Percentiles rank a stretch among this genome's conserved stretches.
Conservation (phyloP, 1,140 invertebrate species). For the Meloidogyne hapla region DNA sequence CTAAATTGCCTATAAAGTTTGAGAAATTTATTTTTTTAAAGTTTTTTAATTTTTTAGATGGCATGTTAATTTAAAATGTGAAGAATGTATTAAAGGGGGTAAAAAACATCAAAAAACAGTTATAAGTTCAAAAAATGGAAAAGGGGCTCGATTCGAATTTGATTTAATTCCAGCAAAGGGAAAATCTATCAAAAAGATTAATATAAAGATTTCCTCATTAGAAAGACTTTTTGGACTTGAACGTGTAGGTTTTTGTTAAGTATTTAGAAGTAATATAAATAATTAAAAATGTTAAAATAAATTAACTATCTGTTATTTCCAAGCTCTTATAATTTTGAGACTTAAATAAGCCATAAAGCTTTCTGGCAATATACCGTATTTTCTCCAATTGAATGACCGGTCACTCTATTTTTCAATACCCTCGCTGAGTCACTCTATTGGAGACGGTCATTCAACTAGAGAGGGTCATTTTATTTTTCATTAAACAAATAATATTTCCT, state of each 20-base stretch:
- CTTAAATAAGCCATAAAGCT: no score
- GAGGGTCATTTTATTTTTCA: no score
- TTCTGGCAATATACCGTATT: no score
- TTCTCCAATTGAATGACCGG: no score
- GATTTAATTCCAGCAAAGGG: not conserved
- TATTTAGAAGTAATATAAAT: not conserved
- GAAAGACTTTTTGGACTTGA: slow-evolving; percentile 5
- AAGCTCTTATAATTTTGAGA: no score
- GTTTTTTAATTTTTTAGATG: not conserved
- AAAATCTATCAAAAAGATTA: not conserved
- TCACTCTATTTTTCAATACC: no score
- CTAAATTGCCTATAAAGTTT: not conserved
- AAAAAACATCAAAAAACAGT: not conserved
- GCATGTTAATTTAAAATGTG: not conserved
- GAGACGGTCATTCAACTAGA: no score
- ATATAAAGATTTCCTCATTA: not conserved
- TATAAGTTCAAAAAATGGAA: not conserved
- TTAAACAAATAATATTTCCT: no score
- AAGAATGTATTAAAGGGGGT: not conserved
- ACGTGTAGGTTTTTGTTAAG: not conserved
- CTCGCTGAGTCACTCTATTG: no score
- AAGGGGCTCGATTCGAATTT: not conserved
- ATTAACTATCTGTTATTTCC: no score
- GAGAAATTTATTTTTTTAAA: not conserved
- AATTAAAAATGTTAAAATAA: not conserved